Base-by-base conservation (phyloP, 2,797 vertebrate genomes). In the Schizothorax lantsangensis region DNA sequence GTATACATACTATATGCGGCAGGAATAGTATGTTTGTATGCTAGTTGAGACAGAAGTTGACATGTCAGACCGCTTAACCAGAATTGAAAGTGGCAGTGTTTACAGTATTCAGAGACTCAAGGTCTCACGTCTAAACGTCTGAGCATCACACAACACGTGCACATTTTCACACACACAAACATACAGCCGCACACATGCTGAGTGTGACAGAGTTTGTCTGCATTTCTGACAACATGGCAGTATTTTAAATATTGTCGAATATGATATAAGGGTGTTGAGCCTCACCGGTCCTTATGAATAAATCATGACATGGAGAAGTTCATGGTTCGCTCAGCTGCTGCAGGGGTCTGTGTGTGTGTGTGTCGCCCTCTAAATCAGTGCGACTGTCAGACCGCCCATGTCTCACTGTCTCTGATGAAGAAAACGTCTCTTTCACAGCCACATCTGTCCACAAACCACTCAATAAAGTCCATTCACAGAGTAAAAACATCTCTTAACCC, bases 391-490 rank as follows among this genome's bases (percentile, higher is more conserved):
- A 83, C 81, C 52, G 68, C 68, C n/a, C 81, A 43, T 62, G 71
- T 84, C 71, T 81, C 59, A 45, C 78, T 66, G 79, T 66, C 43
- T 84, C 71, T 74, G 71, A 33, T 84, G 71, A 84, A 84, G 82
- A 84, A 84, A 84, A 84, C 40, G 4, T 64, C 40, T 75, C 71
- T 49, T 84, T 84, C 71, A 84, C 54, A 84, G 40, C 12, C 54
- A 75, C 82, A 84, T 84, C 82, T 75, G 54, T 84, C 72, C 43
- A 84, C 82, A 84, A 84, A 64, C 40, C 54, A 36, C 82, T 84
- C 82, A 84, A 84, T 84, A 84, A 75, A 64, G 71, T 45, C 38
- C 82, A 75, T 84, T 84, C 71, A 84, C 49, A 47, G 40, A 11
- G 82, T 36, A 62, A 49, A 83, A 83, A 49, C 81, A 83, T 75